Evolutionary conservation across 2,888 invertebrate species (phyloP).

Genomic region (Coecobrya sp.): DNA sequence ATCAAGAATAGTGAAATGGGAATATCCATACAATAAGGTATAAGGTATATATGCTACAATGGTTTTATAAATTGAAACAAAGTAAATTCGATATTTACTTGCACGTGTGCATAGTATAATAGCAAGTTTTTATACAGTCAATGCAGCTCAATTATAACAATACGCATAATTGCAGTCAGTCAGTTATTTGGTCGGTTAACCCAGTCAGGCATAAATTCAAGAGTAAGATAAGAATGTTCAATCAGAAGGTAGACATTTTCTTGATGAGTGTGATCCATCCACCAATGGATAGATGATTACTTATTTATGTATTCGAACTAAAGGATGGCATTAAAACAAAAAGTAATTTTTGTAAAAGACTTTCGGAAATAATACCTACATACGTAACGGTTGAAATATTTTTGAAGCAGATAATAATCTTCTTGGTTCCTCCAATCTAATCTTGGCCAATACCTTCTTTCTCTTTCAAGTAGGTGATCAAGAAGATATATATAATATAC

Average conservation of each 20-base stretch:
- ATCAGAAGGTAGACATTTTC: background rate
- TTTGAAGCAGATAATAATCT: no score
- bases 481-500: no score
- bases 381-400: no score
- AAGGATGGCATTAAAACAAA: background rate
- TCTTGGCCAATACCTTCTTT: no score
- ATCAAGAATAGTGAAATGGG: background rate
- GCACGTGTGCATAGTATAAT: background rate
- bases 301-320: background rate
- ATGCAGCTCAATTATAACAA: conserved; percentile 34
- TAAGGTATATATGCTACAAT: background rate
- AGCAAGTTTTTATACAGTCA: background rate
- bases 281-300: background rate
- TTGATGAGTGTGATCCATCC: background rate
- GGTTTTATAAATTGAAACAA: conserved; percentile 12
- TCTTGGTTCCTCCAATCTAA: no score
- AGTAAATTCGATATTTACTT: background rate
- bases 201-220: background rate
- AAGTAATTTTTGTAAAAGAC: background rate
- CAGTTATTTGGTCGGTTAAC: conserved; percentile 48
- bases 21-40: background rate
- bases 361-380: no score
- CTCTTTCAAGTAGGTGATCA: no score
- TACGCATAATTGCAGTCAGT: conserved; percentile 55
- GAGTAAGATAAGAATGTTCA: background rate